phyloP scores from a whole-genome alignment of 2,888 invertebrate species.

The Vannuccia rotundouncinata region DNA sequence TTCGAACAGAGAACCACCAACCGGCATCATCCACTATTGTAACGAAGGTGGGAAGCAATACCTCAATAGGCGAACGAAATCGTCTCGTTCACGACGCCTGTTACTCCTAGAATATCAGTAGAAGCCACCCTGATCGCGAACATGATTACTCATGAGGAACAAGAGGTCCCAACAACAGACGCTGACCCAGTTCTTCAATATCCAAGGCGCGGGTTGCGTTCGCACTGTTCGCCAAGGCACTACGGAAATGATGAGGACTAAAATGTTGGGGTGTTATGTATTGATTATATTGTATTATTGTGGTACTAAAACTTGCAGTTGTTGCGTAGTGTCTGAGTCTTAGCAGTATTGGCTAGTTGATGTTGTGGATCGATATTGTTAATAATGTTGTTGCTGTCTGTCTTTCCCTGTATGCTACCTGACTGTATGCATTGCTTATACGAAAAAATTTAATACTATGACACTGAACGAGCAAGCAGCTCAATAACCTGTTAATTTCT shows the following conservation, averaged over 20 bases:
- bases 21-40: neutral
- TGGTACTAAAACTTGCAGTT: no score
- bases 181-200: neutral
- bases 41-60: neutral
- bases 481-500: neutral
- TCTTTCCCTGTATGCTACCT: neutral
- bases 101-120: neutral
- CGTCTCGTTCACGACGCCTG: neutral
- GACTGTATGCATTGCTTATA: neutral
- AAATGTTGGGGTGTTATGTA: neutral
- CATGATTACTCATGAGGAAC: neutral
- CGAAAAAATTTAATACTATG: neutral
- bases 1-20: neutral
- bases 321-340: neutral
- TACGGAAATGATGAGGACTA: neutral
- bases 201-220: neutral
- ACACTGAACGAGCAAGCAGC: neutral
- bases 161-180: neutral
- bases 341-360: neutral
- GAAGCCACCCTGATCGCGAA: neutral
- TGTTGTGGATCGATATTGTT: neutral
- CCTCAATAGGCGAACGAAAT: conserved; percentile 1
- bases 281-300: no score
- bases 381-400: neutral
- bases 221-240: neutral